phyloP scores from a whole-genome alignment of 2,797 vertebrate genomes.

The Anas georgica region DNA sequence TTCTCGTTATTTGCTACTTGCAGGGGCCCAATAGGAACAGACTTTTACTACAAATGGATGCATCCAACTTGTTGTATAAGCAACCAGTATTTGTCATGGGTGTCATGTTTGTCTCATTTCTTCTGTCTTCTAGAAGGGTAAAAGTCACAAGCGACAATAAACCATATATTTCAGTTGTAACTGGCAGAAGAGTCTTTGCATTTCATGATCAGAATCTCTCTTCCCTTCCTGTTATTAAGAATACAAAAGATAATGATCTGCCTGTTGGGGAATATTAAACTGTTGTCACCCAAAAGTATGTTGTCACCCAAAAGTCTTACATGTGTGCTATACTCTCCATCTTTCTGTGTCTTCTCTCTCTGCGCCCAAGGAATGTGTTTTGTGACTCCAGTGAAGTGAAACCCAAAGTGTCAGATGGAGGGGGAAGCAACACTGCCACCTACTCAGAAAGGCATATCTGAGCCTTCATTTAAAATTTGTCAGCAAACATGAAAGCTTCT shows the following conservation, averaged over 20 bases:
- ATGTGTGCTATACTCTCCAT: neutral
- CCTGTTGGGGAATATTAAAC: neutral
- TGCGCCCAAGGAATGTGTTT: neutral
- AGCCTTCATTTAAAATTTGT: conserved; percentile 51
- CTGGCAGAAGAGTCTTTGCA: neutral
- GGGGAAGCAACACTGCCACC: neutral
- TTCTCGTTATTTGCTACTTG: neutral
- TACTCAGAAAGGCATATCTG: conserved; percentile 10
- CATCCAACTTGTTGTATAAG: neutral
- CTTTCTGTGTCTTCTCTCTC: neutral
- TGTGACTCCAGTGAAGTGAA: neutral
- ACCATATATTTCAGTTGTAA: neutral
- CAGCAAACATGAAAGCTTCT: conserved; percentile 27
- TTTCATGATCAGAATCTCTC: neutral
- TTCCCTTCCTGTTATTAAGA: neutral
- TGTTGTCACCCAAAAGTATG: neutral
- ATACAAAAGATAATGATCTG: neutral
- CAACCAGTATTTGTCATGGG: neutral
- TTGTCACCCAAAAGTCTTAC: neutral
- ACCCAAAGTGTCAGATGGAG: neutral
- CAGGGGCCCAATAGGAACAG: neutral
- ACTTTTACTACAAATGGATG: neutral
- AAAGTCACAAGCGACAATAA: conserved; percentile 7
- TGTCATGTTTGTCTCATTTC: neutral
- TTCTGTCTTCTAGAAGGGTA: neutral